phyloP scores from a whole-genome alignment of 1,140 invertebrate genomes.

The Tribolium castaneum region DNA sequence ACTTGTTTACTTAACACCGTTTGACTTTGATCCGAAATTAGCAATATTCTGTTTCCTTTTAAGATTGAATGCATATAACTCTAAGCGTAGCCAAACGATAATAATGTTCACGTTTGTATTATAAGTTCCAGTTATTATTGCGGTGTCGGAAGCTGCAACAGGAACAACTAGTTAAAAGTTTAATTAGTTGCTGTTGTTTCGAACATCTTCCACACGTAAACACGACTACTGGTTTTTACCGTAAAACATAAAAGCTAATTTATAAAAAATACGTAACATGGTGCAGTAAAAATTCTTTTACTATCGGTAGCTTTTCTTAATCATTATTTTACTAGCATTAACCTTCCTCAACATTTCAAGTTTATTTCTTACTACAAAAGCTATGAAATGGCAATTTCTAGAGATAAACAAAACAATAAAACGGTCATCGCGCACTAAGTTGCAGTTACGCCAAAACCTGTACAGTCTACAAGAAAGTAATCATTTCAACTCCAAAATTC shows the following conservation, averaged over 20 bases:
- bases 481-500: neutral
- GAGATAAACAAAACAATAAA: neutral
- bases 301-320: neutral
- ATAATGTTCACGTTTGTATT: slow-evolving; percentile 9
- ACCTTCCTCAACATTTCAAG: neutral
- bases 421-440: neutral
- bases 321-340: neutral
- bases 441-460: neutral
- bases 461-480: neutral
- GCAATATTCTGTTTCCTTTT: slow-evolving; percentile 13
- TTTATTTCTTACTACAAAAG: neutral
- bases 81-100: slow-evolving; percentile 17
- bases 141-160: slow-evolving; percentile 29
- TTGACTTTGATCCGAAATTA: slow-evolving; percentile 39
- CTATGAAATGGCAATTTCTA: neutral
- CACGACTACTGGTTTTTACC: too few species aligned
- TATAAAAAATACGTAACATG: too few species aligned
- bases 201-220: neutral
- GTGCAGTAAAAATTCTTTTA: neutral
- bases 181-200: neutral
- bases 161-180: slow-evolving; percentile 7
- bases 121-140: slow-evolving; percentile 12
- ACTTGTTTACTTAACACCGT: slow-evolving; percentile 12
- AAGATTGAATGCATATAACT: slow-evolving; percentile 11
- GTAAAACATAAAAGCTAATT: too few species aligned